These are phyloP conservation scores for Agrotis puta DNA, from an alignment of 2,888 invertebrate species.

Conservation along the genomic window DNA sequence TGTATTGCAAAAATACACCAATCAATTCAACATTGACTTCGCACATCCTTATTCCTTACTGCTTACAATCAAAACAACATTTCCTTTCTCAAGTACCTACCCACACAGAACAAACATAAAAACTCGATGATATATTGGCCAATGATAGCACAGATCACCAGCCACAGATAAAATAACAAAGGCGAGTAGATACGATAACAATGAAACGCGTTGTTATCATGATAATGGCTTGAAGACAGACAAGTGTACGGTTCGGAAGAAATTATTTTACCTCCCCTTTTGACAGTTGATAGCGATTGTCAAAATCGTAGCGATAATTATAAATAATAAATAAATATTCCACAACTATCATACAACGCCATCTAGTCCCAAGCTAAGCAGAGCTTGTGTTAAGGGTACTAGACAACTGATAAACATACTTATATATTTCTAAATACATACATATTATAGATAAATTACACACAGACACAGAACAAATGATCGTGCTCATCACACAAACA, in stretches of 20 bases:
- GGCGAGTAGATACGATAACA: slow-evolving; percentile 30
- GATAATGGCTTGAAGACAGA: slow-evolving; percentile 37
- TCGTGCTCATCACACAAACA: too few species aligned
- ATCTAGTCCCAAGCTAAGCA: too few species aligned
- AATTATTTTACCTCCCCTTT: neutral
- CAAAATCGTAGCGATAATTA: neutral
- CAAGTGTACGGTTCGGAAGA: neutral
- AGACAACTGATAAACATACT: too few species aligned
- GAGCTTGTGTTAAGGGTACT: too few species aligned
- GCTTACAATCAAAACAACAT: slow-evolving; percentile 28
- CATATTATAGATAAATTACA: too few species aligned
- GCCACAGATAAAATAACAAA: slow-evolving; percentile 49
- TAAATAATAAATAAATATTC: too few species aligned
- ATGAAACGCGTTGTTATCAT: slow-evolving; percentile 47
- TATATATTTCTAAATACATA: too few species aligned
- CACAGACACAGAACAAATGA: too few species aligned
- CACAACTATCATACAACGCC: too few species aligned
- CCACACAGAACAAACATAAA: slow-evolving; percentile 40
- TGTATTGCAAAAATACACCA: neutral
- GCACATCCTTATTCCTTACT: neutral
- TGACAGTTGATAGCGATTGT: neutral
- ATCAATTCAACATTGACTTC: neutral
- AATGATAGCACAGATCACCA: slow-evolving; percentile 38
- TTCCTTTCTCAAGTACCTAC: slow-evolving; percentile 8
- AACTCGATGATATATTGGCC: slow-evolving; percentile 31